Percentiles rank a stretch among this genome's conserved stretches.
phyloP scores from a whole-genome alignment of 2,888 invertebrate species.

The Acrobasis consociella region DNA sequence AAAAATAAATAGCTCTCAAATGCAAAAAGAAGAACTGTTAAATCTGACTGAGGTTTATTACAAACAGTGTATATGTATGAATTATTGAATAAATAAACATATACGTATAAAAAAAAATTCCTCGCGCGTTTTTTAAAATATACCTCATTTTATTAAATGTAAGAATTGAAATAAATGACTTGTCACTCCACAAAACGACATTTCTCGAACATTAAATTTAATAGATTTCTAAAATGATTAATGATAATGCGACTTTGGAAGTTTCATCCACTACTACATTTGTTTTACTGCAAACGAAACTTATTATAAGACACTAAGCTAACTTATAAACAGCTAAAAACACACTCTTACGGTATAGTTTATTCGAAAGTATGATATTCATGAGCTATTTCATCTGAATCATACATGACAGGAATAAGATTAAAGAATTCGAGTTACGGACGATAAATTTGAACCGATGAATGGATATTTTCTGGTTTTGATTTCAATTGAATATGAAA shows the following conservation, averaged over 20 bases:
- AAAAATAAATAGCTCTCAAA: too few species aligned
- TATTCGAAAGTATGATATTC: slow-evolving; percentile 12
- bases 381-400: slow-evolving; percentile 28
- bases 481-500: background rate
- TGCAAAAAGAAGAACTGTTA: too few species aligned
- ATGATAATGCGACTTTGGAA: background rate
- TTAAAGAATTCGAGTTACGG: slow-evolving; percentile 29
- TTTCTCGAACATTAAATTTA: background rate
- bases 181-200: background rate
- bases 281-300: background rate
- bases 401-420: slow-evolving; percentile 39
- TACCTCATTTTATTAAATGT: background rate
- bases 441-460: slow-evolving; percentile 10
- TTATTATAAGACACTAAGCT: background rate
- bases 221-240: background rate
- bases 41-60: too few species aligned
- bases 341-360: background rate
- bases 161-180: background rate
- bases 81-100: too few species aligned
- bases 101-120: too few species aligned
- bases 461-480: slow-evolving; percentile 2
- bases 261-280: background rate
- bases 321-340: background rate
- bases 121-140: too few species aligned
- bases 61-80: too few species aligned